These are phyloP conservation scores for Coenobita brevimanus DNA, from an alignment of 1,140 invertebrate genomes.

Conservation along the genomic window DNA sequence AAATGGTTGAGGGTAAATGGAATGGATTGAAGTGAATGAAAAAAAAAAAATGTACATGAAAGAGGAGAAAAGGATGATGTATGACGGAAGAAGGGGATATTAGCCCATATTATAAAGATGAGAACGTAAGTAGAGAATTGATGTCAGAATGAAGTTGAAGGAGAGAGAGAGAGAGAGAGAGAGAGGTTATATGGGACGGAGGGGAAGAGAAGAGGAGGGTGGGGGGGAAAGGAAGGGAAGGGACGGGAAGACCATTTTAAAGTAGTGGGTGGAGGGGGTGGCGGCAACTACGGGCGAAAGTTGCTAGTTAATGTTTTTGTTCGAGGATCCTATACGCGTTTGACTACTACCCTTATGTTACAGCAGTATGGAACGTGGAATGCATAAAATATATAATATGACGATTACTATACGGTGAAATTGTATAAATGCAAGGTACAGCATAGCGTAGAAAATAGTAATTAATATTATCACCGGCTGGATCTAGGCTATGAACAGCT, in stretches of 20 bases:
- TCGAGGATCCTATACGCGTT: not conserved
- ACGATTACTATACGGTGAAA: too few relatives aligned
- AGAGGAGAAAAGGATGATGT: too few relatives aligned
- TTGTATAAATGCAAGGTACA: too few relatives aligned
- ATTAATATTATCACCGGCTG: too few relatives aligned
- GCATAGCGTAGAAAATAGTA: too few relatives aligned
- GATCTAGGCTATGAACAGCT: too few relatives aligned
- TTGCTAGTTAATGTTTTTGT: constrained; percentile 9
- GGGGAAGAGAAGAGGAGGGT: not conserved
- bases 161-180: not conserved
- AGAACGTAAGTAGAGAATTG: not conserved
- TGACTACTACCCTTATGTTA: not conserved
- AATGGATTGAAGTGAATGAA: not conserved
- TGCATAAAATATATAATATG: too few relatives aligned
- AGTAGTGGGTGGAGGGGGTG: constrained; percentile 13
- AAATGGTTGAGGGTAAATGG: not conserved
- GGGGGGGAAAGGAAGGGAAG: not conserved
- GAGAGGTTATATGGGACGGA: not conserved
- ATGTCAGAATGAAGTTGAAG: not conserved
- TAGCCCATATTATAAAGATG: not conserved
- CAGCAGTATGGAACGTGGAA: not conserved
- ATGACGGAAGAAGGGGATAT: not conserved
- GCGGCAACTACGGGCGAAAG: not conserved
- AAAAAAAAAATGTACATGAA: not conserved
- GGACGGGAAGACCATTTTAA: not conserved